Evolutionary conservation across 2,797 vertebrate species (phyloP).

Genomic region (Calcarius lapponicus): DNA sequence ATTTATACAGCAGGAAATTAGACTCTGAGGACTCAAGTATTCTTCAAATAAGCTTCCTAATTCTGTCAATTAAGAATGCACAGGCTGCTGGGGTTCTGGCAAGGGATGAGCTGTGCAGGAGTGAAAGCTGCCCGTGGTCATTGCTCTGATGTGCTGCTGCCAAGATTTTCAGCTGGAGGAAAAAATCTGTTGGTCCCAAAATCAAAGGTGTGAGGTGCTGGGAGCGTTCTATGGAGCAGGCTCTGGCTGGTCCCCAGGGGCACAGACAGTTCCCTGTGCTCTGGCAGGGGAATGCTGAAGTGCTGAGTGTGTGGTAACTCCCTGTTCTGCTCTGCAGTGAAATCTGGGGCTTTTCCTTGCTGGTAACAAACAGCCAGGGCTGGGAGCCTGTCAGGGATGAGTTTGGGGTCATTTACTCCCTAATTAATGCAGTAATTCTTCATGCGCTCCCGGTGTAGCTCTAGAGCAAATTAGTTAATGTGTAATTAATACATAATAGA

Average conservation of each 20-base stretch:
- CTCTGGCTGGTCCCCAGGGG: background rate
- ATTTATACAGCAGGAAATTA: conserved; percentile 71
- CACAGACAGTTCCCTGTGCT: background rate
- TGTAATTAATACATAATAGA: conserved; percentile 48
- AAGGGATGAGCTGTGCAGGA: background rate
- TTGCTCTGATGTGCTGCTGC: conserved; percentile 6
- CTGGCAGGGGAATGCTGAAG: background rate
- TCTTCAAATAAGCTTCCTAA: conserved; percentile 66
- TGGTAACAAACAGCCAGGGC: background rate
- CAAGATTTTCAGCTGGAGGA: conserved; percentile 18
- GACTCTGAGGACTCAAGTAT: conserved; percentile 57
- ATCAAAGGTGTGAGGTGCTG: background rate
- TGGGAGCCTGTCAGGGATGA: background rate
- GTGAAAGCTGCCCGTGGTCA: conserved; percentile 26
- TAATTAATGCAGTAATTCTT: conserved; percentile 59
- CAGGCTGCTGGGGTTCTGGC: conserved; percentile 31
- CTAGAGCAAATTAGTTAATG: conserved; percentile 20
- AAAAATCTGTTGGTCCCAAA: background rate
- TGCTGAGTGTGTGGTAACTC: background rate
- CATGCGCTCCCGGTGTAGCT: background rate
- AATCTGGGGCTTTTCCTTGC: background rate
- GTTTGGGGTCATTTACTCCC: conserved; percentile 45
- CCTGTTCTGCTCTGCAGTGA: background rate
- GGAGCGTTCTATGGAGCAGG: background rate
- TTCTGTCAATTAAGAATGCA: conserved; percentile 62